Evolutionary conservation across 2,888 invertebrate species (phyloP).

Genomic region (Agrilus biguttatus): DNA sequence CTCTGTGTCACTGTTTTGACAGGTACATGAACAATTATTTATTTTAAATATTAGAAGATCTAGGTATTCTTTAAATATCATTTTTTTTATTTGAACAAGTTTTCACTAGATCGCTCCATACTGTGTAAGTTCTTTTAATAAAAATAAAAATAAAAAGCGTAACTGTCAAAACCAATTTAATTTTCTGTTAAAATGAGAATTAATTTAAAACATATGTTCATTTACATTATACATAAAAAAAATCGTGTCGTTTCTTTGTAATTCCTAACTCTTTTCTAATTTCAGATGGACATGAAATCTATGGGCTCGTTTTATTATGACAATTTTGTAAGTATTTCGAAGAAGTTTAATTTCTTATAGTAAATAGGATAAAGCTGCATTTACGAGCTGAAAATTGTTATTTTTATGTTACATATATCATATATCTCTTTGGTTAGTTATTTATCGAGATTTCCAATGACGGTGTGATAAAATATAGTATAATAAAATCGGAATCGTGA

Average conservation of each 20-base stretch:
- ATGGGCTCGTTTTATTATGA: conserved; percentile 93
- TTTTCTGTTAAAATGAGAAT: background rate
- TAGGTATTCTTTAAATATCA: too few species aligned
- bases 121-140: too few species aligned
- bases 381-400: background rate
- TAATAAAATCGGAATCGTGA: too few species aligned
- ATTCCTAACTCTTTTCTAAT: conserved; percentile 27
- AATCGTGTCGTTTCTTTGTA: conserved; percentile 13
- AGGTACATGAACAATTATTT: too few species aligned
- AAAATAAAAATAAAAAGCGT: background rate
- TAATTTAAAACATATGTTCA: conserved; percentile 2
- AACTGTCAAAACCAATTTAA: conserved; percentile 6
- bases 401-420: too few species aligned
- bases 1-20: too few species aligned
- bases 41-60: too few species aligned
- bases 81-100: too few species aligned
- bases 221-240: conserved; percentile 11
- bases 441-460: too few species aligned
- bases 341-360: background rate
- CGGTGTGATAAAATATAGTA: too few species aligned
- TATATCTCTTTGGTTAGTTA: too few species aligned
- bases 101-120: too few species aligned
- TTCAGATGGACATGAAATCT: conserved; percentile 94
- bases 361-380: background rate
- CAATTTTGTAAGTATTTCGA: conserved; percentile 73